These are phyloP conservation scores for Eutolmus rufibarbis DNA, from an alignment of 2,888 invertebrate species.

Conservation along the genomic window DNA sequence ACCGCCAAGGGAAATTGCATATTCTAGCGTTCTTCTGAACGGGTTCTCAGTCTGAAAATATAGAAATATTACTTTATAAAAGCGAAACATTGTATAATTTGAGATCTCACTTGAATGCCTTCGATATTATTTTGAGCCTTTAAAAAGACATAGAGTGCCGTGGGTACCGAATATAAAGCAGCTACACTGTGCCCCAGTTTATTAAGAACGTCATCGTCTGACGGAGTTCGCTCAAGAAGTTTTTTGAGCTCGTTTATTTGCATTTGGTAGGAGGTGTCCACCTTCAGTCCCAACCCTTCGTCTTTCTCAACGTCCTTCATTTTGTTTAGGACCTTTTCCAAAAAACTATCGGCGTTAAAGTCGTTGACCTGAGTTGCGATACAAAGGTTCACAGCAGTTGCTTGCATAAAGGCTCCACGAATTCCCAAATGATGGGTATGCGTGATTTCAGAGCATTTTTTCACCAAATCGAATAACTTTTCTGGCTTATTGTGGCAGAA, in stretches of 20 bases:
- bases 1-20: slow-evolving; percentile 76
- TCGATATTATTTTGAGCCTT: slow-evolving; percentile 65
- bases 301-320: slow-evolving; percentile 65
- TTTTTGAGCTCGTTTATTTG: slow-evolving; percentile 66
- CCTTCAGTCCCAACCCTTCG: slow-evolving; percentile 55
- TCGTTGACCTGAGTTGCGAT: slow-evolving; percentile 62
- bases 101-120: slow-evolving; percentile 61
- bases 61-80: not conserved
- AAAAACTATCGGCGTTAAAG: slow-evolving; percentile 65
- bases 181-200: slow-evolving; percentile 69
- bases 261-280: slow-evolving; percentile 65
- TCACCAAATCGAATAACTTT: slow-evolving; percentile 64
- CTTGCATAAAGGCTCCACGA: slow-evolving; percentile 68
- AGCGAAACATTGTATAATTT: not conserved
- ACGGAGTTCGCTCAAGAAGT: slow-evolving; percentile 63
- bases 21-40: slow-evolving; percentile 72
- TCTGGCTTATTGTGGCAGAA: slow-evolving; percentile 64
- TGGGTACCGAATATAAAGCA: slow-evolving; percentile 75
- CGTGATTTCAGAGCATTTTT: slow-evolving; percentile 67
- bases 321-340: slow-evolving; percentile 64
- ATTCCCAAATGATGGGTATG: slow-evolving; percentile 68
- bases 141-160: slow-evolving; percentile 75
- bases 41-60: slow-evolving; percentile 65
- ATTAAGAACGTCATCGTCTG: slow-evolving; percentile 65
- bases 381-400: slow-evolving; percentile 68